These are phyloP conservation scores for Cyprinodon variegatus DNA, from an alignment of 2,113 vertebrate species.

Conservation along the genomic window DNA sequence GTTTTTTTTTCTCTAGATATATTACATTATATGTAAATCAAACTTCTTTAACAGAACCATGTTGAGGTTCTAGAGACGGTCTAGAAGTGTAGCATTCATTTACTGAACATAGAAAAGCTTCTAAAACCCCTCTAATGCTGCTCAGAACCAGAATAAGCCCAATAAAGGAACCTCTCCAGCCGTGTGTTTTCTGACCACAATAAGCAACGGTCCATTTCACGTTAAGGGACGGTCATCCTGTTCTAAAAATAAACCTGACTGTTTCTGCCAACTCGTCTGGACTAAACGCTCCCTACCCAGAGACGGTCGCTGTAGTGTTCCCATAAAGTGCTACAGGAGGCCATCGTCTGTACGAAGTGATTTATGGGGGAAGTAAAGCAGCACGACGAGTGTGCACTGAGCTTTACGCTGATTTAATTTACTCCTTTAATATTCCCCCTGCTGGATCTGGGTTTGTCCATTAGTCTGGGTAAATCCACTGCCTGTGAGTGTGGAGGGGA, in stretches of 20 bases:
- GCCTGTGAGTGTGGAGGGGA: constrained; percentile 15
- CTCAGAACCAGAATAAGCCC: too few relatives aligned
- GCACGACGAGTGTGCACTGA: constrained; percentile 29
- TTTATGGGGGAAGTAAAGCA: constrained; percentile 46
- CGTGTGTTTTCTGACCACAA: too few relatives aligned
- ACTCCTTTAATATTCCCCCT: constrained; percentile 4
- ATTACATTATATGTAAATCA: too few relatives aligned
- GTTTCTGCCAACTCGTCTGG: background rate
- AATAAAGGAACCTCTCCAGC: too few relatives aligned
- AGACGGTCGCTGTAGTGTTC: constrained; percentile 17
- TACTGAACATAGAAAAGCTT: background rate
- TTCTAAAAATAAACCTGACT: background rate
- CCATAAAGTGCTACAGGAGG: constrained; percentile 26
- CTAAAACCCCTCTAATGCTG: background rate
- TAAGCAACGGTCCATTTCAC: background rate
- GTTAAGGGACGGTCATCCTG: background rate
- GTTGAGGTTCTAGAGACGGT: too few relatives aligned
- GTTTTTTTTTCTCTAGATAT: too few relatives aligned
- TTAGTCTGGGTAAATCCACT: background rate
- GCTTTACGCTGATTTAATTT: constrained; percentile 41
- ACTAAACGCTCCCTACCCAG: constrained; percentile 21
- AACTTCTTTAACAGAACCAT: too few relatives aligned
- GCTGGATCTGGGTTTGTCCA: constrained; percentile 16
- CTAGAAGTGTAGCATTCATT: too few relatives aligned
- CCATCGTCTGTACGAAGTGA: constrained; percentile 17